Evolutionary conservation across 2,888 invertebrate species (phyloP), one percentile per base, ranked within the genome.

Genomic region (Neoaliturus tenellus): DNA sequence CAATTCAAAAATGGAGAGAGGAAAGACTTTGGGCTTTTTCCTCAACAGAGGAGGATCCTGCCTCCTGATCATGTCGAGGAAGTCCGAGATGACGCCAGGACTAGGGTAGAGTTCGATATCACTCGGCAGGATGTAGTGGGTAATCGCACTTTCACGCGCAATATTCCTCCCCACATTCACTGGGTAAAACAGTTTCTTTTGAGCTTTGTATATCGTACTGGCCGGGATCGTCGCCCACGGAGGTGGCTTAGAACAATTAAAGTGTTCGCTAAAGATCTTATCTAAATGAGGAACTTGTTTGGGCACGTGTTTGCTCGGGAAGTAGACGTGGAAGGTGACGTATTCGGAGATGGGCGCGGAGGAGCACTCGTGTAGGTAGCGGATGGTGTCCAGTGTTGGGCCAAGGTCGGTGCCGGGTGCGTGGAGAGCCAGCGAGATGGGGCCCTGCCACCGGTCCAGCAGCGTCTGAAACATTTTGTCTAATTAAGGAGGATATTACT

Each of bases 71-170:
- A 98, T 96, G 88, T 96, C 95, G 87, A 98, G 92, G 91, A 98
- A 98, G 89, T 95, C 93, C 31, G 93, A 93, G 81, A 96, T 95
- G 87, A 98, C 91, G 88, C 95, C 94, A 8, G 96, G 95, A 91
- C 95, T 97, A 71, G 98, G 98, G 90, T 98, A 98, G 83, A 98
- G 93, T 90, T 98, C 98, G 88, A 98, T 97, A 90, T 98, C 98
- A 81, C 97, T 97, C 33, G 97, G 95, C 83, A 98, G 92, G 55
- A 98, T 93, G 90, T 93, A 98, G 90, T 96, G 94, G 0, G 98
- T 97, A 67, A 95, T 92, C 0, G 97, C 95, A 39, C 94, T 93
- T 88, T 96, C 96, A 69, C 98, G 92, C 0, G 98, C 98, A n/a
- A 97, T 93, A 90, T 98, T 98, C 39, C 98, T 92, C 0, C 96